Evolutionary conservation across 2,888 invertebrate genomes (phyloP).

Genomic region (Biston stratarius): DNA sequence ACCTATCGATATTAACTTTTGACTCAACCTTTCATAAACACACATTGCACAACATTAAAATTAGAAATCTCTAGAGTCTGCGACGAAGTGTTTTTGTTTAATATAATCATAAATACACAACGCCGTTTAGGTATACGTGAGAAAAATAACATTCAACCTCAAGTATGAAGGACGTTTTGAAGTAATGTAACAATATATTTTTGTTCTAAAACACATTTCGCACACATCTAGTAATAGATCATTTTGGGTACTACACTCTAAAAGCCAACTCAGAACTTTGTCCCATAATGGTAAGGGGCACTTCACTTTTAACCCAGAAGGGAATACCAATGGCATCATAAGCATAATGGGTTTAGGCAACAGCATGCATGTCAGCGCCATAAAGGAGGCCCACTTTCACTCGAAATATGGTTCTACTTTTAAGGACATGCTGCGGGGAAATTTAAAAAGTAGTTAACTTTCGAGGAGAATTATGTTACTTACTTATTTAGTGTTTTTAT

Average conservation of each 20-base stretch:
- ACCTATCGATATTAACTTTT: not conserved
- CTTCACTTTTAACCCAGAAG: conserved; percentile 55
- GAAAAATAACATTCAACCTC: too few relatives aligned
- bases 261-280: conserved; percentile 45
- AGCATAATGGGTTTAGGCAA: conserved; percentile 66
- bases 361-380: conserved; percentile 55
- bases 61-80: too few relatives aligned
- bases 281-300: conserved; percentile 57
- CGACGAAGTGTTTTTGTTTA: too few relatives aligned
- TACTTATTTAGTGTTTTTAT: conserved; percentile 12
- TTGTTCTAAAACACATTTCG: conserved; percentile 10
- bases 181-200: not conserved
- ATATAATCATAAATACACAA: too few relatives aligned
- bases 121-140: too few relatives aligned
- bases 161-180: not conserved
- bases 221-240: conserved; percentile 23
- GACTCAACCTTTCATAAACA: not conserved
- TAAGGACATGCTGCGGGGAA: conserved; percentile 50
- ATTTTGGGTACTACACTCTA: conserved; percentile 34
- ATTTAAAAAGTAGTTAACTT: conserved; percentile 48
- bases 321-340: conserved; percentile 72
- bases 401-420: conserved; percentile 59
- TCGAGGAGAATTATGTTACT: conserved; percentile 41
- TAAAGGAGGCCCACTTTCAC: conserved; percentile 68
- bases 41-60: not conserved